Percentiles rank a stretch among this genome's conserved stretches.
phyloP scores from a whole-genome alignment of 2,113 vertebrate species.

The Nesoenas mayeri region DNA sequence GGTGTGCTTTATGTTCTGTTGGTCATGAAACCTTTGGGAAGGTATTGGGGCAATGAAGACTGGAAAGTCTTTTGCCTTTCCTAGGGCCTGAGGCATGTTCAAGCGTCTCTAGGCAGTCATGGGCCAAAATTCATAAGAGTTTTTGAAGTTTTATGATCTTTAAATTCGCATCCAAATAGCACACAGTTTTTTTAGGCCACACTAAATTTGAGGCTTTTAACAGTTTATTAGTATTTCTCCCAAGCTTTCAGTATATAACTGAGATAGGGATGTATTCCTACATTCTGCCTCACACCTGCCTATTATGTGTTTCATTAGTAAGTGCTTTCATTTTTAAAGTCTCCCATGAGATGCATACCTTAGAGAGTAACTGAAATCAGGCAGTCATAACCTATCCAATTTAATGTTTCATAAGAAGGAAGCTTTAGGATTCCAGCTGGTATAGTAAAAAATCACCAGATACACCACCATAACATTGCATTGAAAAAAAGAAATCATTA shows the following conservation, averaged over 20 bases:
- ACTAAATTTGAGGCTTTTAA: background rate
- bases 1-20: background rate
- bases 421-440: conserved; percentile 37
- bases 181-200: background rate
- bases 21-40: background rate
- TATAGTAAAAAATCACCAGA: conserved; percentile 26
- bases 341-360: conserved; percentile 9
- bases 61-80: background rate
- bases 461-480: background rate
- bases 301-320: conserved; percentile 53
- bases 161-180: background rate
- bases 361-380: conserved; percentile 31
- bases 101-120: background rate
- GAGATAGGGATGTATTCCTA: background rate
- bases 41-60: background rate
- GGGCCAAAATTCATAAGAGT: background rate
- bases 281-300: conserved; percentile 41
- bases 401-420: conserved; percentile 17
- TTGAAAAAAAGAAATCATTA: background rate
- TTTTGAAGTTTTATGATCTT: background rate
- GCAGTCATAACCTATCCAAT: conserved; percentile 35
- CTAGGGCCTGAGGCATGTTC: background rate
- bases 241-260: background rate
- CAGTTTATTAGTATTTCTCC: background rate
- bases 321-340: background rate